Conservation (phyloP, 2,888 invertebrate species). For the Conomelus anceps region DNA sequence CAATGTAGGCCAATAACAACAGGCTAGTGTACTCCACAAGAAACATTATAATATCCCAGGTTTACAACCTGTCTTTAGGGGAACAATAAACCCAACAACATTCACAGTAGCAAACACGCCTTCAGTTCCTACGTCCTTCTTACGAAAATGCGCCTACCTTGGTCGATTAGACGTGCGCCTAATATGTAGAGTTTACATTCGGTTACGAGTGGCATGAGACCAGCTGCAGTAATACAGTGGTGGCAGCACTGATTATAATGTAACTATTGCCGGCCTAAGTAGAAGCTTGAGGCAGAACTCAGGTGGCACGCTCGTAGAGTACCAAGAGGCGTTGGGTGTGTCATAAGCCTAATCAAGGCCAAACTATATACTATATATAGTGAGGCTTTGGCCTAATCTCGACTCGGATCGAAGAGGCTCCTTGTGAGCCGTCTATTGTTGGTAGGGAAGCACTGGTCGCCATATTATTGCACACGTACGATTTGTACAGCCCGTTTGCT, state of each 20-base stretch:
- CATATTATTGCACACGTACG: slow-evolving; percentile 8
- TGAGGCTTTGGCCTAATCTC: not conserved
- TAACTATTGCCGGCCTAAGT: no score
- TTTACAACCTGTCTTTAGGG: no score
- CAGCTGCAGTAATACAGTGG: not conserved
- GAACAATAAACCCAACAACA: not conserved
- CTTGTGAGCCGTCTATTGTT: not conserved
- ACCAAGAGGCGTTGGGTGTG: no score
- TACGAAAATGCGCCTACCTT: not conserved
- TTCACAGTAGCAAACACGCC: not conserved
- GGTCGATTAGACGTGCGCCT: not conserved
- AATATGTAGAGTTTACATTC: not conserved
- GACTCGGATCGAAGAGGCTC: not conserved
- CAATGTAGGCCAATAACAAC: no score
- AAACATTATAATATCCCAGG: no score
- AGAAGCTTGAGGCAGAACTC: not conserved
- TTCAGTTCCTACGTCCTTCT: not conserved
- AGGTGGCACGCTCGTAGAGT: not conserved
- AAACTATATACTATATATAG: no score
- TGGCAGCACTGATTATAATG: not conserved
- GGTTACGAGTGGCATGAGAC: not conserved
- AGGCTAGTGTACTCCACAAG: no score
- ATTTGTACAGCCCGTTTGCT: not conserved
- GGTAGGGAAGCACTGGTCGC: not conserved
- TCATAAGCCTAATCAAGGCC: no score